Base-by-base conservation (phyloP, 2,888 invertebrate species). In the Leptinotarsa peninsularis region DNA sequence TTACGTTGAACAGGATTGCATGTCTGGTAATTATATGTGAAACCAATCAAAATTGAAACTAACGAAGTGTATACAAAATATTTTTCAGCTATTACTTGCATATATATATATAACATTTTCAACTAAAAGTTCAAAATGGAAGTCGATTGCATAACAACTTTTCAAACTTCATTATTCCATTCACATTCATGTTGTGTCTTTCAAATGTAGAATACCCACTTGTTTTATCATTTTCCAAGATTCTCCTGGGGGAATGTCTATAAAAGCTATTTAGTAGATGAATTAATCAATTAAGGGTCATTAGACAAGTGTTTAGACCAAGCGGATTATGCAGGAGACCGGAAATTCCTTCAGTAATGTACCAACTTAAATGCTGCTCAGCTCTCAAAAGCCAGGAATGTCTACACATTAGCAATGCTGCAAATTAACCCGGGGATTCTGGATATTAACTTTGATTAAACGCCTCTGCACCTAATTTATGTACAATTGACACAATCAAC, bases 271-370 rank as follows among this genome's bases (percentile, higher is more conserved):
- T 43, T 18, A 58, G 52, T 50, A 27, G 49, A 70, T 56, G 68
- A 73, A 76, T 68, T 67, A 54, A 71, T 67, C 73, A 73, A 76
- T 76, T 73, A 71, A 27, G 66, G 67, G 73, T 73, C 71, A 73
- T 73, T 76, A 73, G 71, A 84, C 84, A 82, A 80, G 84, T 83
- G 83, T 84, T 85, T 83, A 85, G 84, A 83, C 82, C 82, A 83
- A 82, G 83, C 84, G 82, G 84, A 84, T 86, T 86, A 86, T 82
- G 79, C 79, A 82, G 80, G 83, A 78, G 81, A 82, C 81, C 83
- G 81, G 83, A 84, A 86, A 84, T 84, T 83, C 84, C 84, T 79
- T 73, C 76, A 83, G 84, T 83, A 83, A 84, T 84, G 83, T 81
- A 82, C 81, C 83, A 83, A 83, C 83, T 83, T 84, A 81, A 78